Conservation (phyloP, 2,113 vertebrate genomes). For the Vimba vimba region DNA sequence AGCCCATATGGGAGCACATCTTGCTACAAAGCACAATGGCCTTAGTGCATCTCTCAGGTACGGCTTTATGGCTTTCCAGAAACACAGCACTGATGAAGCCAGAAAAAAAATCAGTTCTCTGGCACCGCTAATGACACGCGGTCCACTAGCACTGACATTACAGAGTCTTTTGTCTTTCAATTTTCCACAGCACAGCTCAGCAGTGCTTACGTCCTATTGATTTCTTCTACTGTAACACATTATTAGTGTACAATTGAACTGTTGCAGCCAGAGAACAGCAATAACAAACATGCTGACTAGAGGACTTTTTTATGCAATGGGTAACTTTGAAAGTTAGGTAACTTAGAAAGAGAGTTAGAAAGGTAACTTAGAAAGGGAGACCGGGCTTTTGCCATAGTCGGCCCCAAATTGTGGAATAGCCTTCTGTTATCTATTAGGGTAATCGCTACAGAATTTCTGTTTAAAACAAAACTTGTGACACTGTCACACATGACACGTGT, state of each 20-base stretch:
- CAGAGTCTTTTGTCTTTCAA: neutral
- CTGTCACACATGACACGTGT: too few relatives aligned
- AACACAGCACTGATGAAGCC: conserved; percentile 9
- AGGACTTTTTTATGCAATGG: conserved; percentile 4
- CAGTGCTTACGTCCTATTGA: conserved; percentile 14
- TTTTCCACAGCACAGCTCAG: conserved; percentile 8
- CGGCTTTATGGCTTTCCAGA: neutral
- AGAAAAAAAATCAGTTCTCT: neutral
- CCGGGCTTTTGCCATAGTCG: neutral
- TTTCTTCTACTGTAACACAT: conserved; percentile 20
- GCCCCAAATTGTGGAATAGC: neutral
- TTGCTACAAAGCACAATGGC: conserved; percentile 41
- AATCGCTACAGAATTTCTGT: neutral
- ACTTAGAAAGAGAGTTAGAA: neutral
- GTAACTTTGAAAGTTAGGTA: neutral
- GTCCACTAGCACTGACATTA: neutral
- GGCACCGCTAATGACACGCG: neutral
- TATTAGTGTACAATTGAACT: conserved; percentile 22
- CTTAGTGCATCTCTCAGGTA: conserved; percentile 8
- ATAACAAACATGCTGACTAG: conserved; percentile 15
- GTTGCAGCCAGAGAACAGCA: conserved; percentile 1
- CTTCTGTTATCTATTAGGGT: neutral
- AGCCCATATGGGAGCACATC: conserved; percentile 42
- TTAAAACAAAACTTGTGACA: neutral
- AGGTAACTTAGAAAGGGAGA: too few relatives aligned